Conservation (phyloP, 2,797 vertebrate genomes). For the Periparus ater region DNA sequence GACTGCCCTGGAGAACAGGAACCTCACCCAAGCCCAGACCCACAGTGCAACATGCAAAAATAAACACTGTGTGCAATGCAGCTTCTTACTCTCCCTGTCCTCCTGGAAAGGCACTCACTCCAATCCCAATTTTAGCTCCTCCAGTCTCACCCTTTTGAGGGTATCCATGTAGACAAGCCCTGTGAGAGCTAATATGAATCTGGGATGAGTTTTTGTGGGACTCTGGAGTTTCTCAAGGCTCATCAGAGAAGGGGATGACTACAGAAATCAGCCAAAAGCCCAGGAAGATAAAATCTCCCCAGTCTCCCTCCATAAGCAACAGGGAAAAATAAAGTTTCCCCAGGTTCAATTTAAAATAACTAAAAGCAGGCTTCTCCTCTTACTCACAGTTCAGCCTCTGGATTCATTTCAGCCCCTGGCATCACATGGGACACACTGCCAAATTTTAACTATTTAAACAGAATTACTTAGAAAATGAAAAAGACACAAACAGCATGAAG, state of each 20-base stretch:
- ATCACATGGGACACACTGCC: not conserved
- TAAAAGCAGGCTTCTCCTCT: not conserved
- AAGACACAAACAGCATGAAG: not conserved
- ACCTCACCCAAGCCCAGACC: not conserved
- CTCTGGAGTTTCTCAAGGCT: not conserved
- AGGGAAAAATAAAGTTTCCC: not conserved
- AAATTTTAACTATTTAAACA: not conserved
- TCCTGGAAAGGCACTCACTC: not conserved
- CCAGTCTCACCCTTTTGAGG: not conserved
- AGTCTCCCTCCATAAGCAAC: not conserved
- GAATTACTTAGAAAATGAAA: not conserved
- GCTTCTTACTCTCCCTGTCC: not conserved
- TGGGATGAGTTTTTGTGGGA: not conserved
- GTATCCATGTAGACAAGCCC: not conserved
- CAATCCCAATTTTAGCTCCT: not conserved
- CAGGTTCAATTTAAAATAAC: not conserved
- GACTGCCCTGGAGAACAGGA: not conserved
- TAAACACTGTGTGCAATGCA: not conserved
- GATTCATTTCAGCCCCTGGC: not conserved
- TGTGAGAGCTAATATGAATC: not conserved
- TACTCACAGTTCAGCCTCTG: not conserved
- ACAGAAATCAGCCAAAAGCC: not conserved
- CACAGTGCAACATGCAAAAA: not conserved
- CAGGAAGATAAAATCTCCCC: not conserved
- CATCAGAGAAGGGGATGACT: not conserved